Evolutionary conservation across 2,113 vertebrate species (phyloP).

Genomic region (Empidonax alnorum): DNA sequence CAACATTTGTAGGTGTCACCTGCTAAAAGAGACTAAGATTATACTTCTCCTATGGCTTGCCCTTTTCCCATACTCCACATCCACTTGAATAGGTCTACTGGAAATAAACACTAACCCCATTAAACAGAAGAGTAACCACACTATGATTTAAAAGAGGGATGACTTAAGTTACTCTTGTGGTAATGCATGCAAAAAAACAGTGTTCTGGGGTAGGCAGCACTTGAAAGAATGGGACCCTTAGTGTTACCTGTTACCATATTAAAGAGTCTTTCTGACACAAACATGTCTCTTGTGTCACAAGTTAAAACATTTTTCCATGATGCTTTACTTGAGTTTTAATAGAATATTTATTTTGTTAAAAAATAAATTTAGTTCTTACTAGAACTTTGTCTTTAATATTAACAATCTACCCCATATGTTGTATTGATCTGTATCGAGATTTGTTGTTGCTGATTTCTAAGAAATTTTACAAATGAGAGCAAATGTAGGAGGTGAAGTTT

Average conservation of each 20-base stretch:
- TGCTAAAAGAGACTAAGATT: neutral
- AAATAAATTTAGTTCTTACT: neutral
- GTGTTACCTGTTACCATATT: neutral
- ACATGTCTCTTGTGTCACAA: neutral
- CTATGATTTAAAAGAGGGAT: neutral
- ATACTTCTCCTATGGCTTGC: neutral
- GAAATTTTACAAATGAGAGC: neutral
- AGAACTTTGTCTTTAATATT: neutral
- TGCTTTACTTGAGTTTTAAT: constrained; percentile 10
- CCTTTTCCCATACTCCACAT: neutral
- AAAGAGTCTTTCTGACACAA: neutral
- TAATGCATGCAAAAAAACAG: neutral
- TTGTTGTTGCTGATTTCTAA: neutral
- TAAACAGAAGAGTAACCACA: neutral
- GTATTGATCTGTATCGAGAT: neutral
- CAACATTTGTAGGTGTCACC: neutral
- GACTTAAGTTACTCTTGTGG: neutral
- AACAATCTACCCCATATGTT: neutral
- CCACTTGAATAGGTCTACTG: neutral
- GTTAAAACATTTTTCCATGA: neutral
- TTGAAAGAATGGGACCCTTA: neutral
- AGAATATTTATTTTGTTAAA: constrained; percentile 12
- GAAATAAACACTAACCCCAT: neutral
- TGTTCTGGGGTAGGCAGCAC: neutral
- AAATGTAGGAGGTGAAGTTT: neutral